A percentile compares a stretch with the other conserved stretches of the same genome.
Evolutionary conservation across 2,113 vertebrate genomes (phyloP).

Genomic region (Columba janthina): DNA sequence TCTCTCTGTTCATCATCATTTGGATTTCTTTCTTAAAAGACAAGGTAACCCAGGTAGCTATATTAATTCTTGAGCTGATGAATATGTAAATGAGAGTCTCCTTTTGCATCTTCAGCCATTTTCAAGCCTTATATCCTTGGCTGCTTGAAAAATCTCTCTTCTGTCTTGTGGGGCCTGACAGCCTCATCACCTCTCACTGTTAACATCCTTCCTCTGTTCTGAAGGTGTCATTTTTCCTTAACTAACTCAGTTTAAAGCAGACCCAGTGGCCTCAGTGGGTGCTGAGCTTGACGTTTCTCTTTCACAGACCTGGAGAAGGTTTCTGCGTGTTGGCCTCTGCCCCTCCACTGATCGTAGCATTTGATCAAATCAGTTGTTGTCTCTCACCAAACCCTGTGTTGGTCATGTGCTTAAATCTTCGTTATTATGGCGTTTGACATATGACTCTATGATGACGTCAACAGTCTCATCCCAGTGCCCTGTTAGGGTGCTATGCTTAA

Average conservation of each 20-base stretch:
- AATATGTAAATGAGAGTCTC: not conserved
- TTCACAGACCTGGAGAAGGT: not conserved
- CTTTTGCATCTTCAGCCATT: not conserved
- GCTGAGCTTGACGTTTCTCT: not conserved
- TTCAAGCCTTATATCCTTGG: not conserved
- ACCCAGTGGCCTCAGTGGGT: not conserved
- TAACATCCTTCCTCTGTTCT: not conserved
- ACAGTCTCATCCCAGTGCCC: not conserved
- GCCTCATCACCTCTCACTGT: not conserved
- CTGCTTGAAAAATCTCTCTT: not conserved
- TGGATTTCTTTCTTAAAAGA: not conserved
- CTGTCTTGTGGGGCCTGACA: not conserved
- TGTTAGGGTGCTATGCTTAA: not conserved
- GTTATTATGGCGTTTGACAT: rapidly evolving
- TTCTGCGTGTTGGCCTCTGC: not conserved
- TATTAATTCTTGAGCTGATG: not conserved
- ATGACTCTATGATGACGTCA: too few species aligned
- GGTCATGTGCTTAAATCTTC: not conserved
- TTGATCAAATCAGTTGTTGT: not conserved
- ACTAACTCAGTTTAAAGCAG: not conserved
- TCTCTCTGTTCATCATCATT: not conserved
- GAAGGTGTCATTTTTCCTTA: not conserved
- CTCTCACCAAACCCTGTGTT: not conserved
- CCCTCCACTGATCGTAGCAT: not conserved
- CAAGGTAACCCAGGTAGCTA: not conserved